A percentile compares a stretch with the other conserved stretches of the same genome.
phyloP scores from a whole-genome alignment of 2,888 invertebrate species.

The Dynastes maya region DNA sequence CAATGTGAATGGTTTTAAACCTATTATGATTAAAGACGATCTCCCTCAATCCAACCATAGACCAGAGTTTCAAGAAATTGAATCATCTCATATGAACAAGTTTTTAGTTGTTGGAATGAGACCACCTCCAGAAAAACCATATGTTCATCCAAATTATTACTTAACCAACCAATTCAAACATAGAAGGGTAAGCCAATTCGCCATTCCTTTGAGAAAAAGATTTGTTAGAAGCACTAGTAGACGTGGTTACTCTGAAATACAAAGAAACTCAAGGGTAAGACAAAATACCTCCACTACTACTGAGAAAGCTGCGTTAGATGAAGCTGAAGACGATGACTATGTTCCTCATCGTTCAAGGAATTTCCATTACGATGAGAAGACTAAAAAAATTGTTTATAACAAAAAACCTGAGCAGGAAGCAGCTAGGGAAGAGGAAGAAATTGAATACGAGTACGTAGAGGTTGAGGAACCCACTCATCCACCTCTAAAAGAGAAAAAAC shows the following conservation, averaged over 20 bases:
- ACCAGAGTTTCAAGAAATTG: slow-evolving; percentile 46
- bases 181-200: slow-evolving; percentile 56
- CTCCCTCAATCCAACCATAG: slow-evolving; percentile 46
- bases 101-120: slow-evolving; percentile 66
- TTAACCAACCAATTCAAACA: slow-evolving; percentile 49
- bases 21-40: neutral
- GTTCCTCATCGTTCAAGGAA: slow-evolving; percentile 67
- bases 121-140: slow-evolving; percentile 61
- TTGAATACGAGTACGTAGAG: slow-evolving; percentile 60
- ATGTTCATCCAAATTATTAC: slow-evolving; percentile 33
- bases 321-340: slow-evolving; percentile 65
- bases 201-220: slow-evolving; percentile 46
- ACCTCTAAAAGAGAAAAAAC: slow-evolving; percentile 56
- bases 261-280: too few species aligned
- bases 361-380: slow-evolving; percentile 68
- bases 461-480: slow-evolving; percentile 56
- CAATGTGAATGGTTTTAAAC: slow-evolving; percentile 16
- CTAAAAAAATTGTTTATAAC: slow-evolving; percentile 66
- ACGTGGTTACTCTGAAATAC: slow-evolving; percentile 62
- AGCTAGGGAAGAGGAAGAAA: slow-evolving; percentile 59
- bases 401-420: slow-evolving; percentile 56
- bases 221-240: slow-evolving; percentile 59
- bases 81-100: slow-evolving; percentile 59
- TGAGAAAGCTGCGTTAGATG: slow-evolving; percentile 51
- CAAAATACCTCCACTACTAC: neutral